These are phyloP conservation scores for Cyclopterus lumpus DNA, from an alignment of 2,797 vertebrate genomes.

Conservation along the genomic window DNA sequence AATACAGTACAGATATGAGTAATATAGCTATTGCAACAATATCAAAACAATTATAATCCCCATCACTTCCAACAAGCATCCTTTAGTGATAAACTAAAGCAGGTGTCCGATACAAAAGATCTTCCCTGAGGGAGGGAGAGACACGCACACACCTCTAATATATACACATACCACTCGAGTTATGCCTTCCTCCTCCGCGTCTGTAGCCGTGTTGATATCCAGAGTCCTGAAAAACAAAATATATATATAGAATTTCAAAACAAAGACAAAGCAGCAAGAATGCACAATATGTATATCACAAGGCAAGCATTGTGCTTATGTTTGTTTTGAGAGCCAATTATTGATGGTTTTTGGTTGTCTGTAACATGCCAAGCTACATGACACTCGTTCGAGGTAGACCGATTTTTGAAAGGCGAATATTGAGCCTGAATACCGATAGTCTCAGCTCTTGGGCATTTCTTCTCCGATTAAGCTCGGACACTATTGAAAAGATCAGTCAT, in stretches of 20 bases:
- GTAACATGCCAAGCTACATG: too few species aligned
- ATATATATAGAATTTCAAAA: not conserved
- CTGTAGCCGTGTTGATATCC: constrained; percentile 90
- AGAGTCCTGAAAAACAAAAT: constrained; percentile 82
- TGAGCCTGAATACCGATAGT: too few species aligned
- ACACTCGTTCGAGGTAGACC: too few species aligned
- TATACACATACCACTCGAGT: constrained; percentile 84
- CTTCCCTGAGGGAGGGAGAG: not conserved
- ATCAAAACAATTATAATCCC: not conserved
- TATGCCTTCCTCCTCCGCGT: constrained; percentile 83
- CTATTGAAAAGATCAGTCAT: too few species aligned
- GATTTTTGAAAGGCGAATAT: too few species aligned
- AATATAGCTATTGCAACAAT: not conserved
- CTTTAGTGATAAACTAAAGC: not conserved
- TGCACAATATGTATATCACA: not conserved
- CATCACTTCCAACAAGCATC: not conserved
- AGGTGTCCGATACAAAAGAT: not conserved
- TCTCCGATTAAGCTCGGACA: too few species aligned
- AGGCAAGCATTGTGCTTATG: too few species aligned
- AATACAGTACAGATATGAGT: not conserved
- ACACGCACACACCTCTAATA: too few species aligned
- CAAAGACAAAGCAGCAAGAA: not conserved
- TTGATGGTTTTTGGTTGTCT: too few species aligned
- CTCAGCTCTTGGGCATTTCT: too few species aligned
- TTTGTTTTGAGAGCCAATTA: too few species aligned